Evolutionary conservation across 2,113 vertebrate species (phyloP).

Genomic region (Pteropus alecto): DNA sequence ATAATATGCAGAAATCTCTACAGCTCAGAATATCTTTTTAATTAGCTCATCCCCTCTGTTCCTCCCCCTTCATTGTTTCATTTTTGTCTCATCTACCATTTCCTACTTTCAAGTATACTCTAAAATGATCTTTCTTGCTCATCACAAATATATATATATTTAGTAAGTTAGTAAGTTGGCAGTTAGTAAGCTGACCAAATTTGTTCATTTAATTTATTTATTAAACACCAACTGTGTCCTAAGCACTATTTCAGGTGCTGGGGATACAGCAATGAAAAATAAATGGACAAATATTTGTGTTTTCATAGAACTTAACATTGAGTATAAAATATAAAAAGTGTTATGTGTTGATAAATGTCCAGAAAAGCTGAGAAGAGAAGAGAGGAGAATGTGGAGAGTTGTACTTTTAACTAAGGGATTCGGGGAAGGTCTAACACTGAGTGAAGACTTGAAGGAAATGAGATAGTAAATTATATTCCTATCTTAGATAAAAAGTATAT

Average conservation of each 20-base stretch:
- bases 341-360: not conserved
- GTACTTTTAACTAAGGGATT: not conserved
- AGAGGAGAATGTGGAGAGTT: not conserved
- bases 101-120: not conserved
- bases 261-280: not conserved
- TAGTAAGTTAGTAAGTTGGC: not conserved
- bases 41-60: not conserved
- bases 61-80: not conserved
- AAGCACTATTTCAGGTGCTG: not conserved
- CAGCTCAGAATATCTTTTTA: not conserved
- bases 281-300: not conserved
- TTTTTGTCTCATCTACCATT: not conserved
- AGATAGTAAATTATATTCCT: not conserved
- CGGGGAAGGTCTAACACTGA: not conserved
- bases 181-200: not conserved
- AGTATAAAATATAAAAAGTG: not conserved
- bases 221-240: not conserved
- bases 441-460: not conserved
- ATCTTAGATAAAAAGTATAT: not conserved
- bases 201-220: not conserved
- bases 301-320: not conserved
- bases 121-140: not conserved
- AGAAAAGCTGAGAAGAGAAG: not conserved
- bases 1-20: not conserved
- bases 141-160: not conserved